Evolutionary conservation across 2,888 invertebrate genomes (phyloP).

Genomic region (Imbricaverruca yamaguchii): DNA sequence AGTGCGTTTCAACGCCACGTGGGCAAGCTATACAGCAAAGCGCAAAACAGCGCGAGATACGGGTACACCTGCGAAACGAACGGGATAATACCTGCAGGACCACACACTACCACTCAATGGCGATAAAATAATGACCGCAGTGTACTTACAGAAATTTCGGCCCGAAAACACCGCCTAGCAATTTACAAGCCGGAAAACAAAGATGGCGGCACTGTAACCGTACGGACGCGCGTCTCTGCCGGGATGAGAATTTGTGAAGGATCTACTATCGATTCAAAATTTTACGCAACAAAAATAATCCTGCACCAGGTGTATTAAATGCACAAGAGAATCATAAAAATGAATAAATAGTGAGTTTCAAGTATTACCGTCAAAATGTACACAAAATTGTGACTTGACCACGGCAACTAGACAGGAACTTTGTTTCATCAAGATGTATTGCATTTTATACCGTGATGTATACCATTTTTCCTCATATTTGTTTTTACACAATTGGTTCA

Average conservation of each 20-base stretch:
- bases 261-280: neutral
- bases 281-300: neutral
- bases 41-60: too few species aligned
- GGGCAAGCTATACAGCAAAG: too few species aligned
- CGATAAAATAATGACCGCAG: too few species aligned
- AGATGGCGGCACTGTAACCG: neutral
- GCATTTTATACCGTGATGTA: neutral
- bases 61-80: too few species aligned
- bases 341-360: neutral
- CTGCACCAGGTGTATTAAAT: neutral
- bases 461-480: neutral
- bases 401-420: too few species aligned
- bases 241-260: neutral
- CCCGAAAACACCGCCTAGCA: neutral
- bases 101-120: too few species aligned
- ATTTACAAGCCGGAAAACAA: constrained; percentile 9
- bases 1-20: too few species aligned
- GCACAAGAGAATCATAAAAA: neutral
- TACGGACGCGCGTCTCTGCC: neutral
- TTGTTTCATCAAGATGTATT: neutral
- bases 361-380: neutral
- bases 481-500: too few species aligned
- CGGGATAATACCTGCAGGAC: too few species aligned
- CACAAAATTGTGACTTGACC: too few species aligned
- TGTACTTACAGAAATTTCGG: constrained; percentile 13